phyloP scores from a whole-genome alignment of 1,140 invertebrate genomes.

The Bombus consobrinus region DNA sequence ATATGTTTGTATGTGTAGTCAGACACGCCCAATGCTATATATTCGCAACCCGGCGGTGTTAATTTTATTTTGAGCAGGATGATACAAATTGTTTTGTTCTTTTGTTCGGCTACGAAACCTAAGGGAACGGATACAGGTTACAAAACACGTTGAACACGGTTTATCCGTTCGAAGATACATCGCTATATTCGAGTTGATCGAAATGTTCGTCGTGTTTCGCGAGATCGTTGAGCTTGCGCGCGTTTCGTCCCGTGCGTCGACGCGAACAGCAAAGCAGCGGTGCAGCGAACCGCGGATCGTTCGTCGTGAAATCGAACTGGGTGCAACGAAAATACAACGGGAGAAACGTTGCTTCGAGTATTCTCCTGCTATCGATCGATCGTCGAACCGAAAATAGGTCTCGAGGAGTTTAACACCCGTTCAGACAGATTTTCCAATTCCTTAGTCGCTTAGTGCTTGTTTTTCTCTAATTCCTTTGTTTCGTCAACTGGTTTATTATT shows the following conservation, averaged over 20 bases:
- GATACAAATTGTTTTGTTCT: constrained; percentile 27
- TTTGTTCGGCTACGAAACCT: constrained; percentile 12
- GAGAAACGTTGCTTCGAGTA: constrained; percentile 33
- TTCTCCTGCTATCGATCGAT: constrained; percentile 33
- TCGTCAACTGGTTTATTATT: constrained; percentile 15
- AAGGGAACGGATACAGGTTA: constrained; percentile 24
- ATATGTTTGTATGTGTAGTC: background rate
- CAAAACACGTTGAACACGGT: constrained; percentile 39
- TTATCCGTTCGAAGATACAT: constrained; percentile 20
- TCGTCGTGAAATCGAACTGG: constrained; percentile 13
- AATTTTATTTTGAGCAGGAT: constrained; percentile 33
- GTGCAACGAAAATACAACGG: constrained; percentile 41
- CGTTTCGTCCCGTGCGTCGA: constrained; percentile 20
- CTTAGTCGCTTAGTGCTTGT: background rate
- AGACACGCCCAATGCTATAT: constrained; percentile 9
- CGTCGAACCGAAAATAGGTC: constrained; percentile 23
- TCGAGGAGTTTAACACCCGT: background rate
- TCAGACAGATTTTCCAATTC: constrained; percentile 20
- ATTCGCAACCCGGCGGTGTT: constrained; percentile 4
- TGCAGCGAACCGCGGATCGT: constrained; percentile 20
- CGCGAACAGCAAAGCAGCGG: constrained; percentile 15
- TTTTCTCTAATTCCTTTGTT: constrained; percentile 13
- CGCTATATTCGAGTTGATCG: constrained; percentile 2
- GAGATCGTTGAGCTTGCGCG: constrained; percentile 14
- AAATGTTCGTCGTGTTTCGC: constrained; percentile 13